Evolutionary conservation across 2,113 vertebrate species (phyloP), one percentile per base, ranked within the genome.

Genomic region (Hemibagrus wyckioides): DNA sequence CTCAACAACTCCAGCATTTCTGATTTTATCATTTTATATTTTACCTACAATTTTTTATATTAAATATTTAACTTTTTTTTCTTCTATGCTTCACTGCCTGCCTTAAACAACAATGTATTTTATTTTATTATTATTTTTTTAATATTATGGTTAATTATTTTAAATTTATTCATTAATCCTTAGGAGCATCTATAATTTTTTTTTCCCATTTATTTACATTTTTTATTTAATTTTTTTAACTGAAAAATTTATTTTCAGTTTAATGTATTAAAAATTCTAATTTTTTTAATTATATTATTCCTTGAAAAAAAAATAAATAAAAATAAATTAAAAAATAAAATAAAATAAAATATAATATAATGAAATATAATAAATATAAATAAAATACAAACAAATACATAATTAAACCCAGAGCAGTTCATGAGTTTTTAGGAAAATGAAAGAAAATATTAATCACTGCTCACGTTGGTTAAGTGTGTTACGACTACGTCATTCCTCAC

Each of bases 391-490:
- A 48, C 44, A 48, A 48, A 33, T 13, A 67, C 30, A 33, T 36
- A 33, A 14, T 0, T 6, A 69, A 69, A 69, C 2, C 65, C 21
- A 8, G 17, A 69, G 65, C 8, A 2, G 4, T 79, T 36, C 19
- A 33, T 17, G 4, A 56, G 30, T 2, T 30, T 33, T 54, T 1
- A 23, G 11, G 2, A 19, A 6, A 5, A 25, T 0, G 15, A 9
- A 36, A 69, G 0, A 41, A 39, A 23, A 13, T 11, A 25, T 0
- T 14, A 10, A 28, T 44, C 41, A 85, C 0, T 65, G 95, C 98
- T 96, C 93, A 99, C 98, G 36, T 96, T 95, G 25, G 98, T 99
- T 91, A 99, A 96, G 92, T 99, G 98, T 88, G 98, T 98, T 57
- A 99, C 97, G 75, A 96, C 95, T 80, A 99, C 96, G 76, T 98